Evolutionary conservation across 2,888 invertebrate species (phyloP).

Genomic region (Teinopalpus imperialis): DNA sequence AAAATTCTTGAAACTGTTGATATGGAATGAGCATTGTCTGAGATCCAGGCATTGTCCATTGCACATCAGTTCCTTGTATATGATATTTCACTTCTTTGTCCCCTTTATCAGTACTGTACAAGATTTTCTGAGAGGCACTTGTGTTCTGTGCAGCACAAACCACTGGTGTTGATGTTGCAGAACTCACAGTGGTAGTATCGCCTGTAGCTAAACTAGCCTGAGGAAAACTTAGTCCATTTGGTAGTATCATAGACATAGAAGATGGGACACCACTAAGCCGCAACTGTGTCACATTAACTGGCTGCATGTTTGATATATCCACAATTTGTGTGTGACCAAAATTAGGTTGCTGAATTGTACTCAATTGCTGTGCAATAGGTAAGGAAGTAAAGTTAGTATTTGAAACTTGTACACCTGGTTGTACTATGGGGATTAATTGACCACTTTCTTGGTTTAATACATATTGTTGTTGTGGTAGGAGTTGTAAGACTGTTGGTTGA

Average conservation of each 20-base stretch:
- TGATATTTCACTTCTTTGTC: conserved; percentile 75
- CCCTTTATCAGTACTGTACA: conserved; percentile 71
- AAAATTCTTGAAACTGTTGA: conserved; percentile 69
- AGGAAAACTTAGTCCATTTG: conserved; percentile 65
- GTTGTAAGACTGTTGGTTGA: conserved; percentile 68
- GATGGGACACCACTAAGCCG: conserved; percentile 69
- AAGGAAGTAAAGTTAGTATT: conserved; percentile 69
- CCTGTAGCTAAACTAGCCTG: conserved; percentile 63
- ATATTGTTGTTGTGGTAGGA: conserved; percentile 73
- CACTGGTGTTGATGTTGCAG: conserved; percentile 67
- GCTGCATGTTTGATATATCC: conserved; percentile 72
- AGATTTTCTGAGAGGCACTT: conserved; percentile 68
- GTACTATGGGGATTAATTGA: conserved; percentile 74
- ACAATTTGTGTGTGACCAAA: conserved; percentile 68
- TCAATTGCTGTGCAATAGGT: conserved; percentile 61
- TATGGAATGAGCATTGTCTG: conserved; percentile 77
- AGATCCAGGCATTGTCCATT: conserved; percentile 72
- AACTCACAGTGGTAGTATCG: conserved; percentile 71
- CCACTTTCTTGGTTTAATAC: conserved; percentile 74
- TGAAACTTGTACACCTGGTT: conserved; percentile 70
- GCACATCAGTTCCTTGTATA: conserved; percentile 70
- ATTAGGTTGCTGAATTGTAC: conserved; percentile 62
- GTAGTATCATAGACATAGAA: conserved; percentile 75
- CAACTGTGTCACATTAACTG: conserved; percentile 70
- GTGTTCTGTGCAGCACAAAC: conserved; percentile 73